Evolutionary conservation across 2,888 invertebrate species (phyloP).

Genomic region (Homarus gammarus): DNA sequence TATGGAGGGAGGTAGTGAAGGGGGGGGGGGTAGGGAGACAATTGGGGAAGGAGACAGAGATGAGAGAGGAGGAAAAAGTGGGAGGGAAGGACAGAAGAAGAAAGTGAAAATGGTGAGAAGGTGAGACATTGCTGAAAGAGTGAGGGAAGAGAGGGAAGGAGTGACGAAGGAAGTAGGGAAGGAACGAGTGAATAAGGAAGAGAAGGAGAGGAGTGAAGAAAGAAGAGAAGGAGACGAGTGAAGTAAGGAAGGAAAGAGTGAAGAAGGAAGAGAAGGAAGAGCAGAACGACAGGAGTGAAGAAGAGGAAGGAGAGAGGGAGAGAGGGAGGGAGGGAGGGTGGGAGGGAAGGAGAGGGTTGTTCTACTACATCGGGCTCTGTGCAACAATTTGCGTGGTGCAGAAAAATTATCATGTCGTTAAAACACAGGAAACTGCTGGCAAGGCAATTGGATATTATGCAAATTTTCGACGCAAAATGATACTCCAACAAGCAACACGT

Average conservation of each 20-base stretch:
- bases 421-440: neutral
- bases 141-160: conserved; percentile 14
- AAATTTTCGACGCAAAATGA: neutral
- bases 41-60: no score
- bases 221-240: no score
- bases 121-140: conserved; percentile 18
- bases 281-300: conserved; percentile 4
- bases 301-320: neutral
- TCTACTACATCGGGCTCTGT: neutral
- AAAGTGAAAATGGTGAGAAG: no score
- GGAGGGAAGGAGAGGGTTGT: neutral
- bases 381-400: neutral
- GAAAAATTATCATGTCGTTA: no score
- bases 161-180: no score
- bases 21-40: no score
- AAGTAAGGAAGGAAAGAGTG: conserved; percentile 21
- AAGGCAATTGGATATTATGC: neutral
- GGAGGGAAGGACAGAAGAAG: no score
- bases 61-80: no score
- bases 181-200: no score
- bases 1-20: no score
- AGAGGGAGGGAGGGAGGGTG: neutral
- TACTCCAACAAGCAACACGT: neutral
- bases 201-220: no score
- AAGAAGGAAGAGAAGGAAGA: no score